Evolutionary conservation across 1,140 invertebrate species (phyloP).

Genomic region (Agrypnia vestita): DNA sequence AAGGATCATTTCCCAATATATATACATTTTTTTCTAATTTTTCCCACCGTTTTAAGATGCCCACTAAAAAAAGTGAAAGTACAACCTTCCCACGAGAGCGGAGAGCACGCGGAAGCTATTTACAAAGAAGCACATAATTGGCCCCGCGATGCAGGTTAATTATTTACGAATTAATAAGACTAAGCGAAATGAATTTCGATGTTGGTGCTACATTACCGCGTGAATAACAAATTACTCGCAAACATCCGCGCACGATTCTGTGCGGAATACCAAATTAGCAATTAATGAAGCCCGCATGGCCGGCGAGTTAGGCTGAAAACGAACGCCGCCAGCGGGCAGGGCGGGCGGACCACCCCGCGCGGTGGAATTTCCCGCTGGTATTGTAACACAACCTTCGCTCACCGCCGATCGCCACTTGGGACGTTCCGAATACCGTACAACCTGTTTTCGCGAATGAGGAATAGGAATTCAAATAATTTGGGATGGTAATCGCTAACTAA

Average conservation of each 20-base stretch:
- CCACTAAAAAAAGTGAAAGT: too few relatives aligned
- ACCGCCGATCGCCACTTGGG: too few relatives aligned
- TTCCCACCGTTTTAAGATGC: too few relatives aligned
- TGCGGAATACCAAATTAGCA: not conserved
- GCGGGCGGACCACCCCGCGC: too few relatives aligned
- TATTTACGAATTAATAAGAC: not conserved
- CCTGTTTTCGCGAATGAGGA: not conserved
- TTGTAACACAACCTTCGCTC: too few relatives aligned
- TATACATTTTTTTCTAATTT: too few relatives aligned
- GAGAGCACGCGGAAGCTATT: not conserved
- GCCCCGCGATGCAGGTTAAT: not conserved
- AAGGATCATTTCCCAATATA: too few relatives aligned
- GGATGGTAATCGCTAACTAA: too few relatives aligned
- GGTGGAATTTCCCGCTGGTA: too few relatives aligned
- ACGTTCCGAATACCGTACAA: too few relatives aligned
- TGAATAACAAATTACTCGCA: slow-evolving; percentile 2
- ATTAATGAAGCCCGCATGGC: not conserved
- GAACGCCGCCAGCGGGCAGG: not conserved
- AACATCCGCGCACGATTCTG: not conserved
- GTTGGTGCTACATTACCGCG: not conserved
- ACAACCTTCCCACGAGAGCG: too few relatives aligned
- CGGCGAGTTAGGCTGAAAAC: not conserved
- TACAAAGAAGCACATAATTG: not conserved
- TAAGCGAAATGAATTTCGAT: slow-evolving; percentile 6
- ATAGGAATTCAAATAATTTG: too few relatives aligned